phyloP scores from a whole-genome alignment of 2,113 vertebrate species.

The Trematocara nigrifrons region DNA sequence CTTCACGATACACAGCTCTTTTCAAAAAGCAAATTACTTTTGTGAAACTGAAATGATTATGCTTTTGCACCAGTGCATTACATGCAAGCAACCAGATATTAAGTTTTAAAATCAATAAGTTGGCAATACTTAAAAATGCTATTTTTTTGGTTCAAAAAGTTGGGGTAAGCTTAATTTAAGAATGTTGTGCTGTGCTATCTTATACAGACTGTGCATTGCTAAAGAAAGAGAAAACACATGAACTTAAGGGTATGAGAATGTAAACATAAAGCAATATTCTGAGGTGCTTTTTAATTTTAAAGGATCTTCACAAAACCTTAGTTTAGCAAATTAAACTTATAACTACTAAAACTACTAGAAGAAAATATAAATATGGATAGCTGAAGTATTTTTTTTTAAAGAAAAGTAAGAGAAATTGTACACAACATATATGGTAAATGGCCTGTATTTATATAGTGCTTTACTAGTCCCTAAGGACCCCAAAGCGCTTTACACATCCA shows the following conservation, averaged over 20 bases:
- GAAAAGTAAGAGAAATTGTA: background rate
- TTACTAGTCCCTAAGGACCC: too few species aligned
- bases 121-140: background rate
- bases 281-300: background rate
- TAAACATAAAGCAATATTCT: background rate
- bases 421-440: background rate
- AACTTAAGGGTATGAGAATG: background rate
- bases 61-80: background rate
- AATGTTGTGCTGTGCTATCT: background rate
- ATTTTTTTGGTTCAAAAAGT: background rate
- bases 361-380: background rate
- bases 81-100: too few species aligned
- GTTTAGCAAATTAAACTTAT: background rate
- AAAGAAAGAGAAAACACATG: background rate
- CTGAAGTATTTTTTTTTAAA: background rate
- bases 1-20: background rate
- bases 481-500: too few species aligned
- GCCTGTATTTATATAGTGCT: too few species aligned
- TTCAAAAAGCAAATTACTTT: background rate
- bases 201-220: background rate
- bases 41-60: background rate
- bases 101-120: background rate
- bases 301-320: rapidly evolving
- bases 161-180: background rate
- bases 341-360: background rate